These are phyloP conservation scores for Dendropsophus ebraccatus DNA, from an alignment of 2,113 vertebrate species.

Conservation along the genomic window DNA sequence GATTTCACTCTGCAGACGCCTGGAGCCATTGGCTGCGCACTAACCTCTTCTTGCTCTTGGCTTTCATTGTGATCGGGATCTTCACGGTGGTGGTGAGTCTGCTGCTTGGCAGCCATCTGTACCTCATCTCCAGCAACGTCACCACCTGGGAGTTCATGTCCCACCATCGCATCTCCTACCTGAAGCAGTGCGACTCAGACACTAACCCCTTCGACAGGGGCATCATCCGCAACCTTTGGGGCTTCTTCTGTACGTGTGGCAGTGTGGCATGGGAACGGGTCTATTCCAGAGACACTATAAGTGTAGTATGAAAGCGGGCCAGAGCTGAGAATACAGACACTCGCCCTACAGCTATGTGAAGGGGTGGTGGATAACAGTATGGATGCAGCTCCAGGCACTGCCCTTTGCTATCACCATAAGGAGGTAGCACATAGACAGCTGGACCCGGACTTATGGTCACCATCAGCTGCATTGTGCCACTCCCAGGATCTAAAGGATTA, in stretches of 20 bases:
- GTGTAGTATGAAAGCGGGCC: slow-evolving; percentile 70
- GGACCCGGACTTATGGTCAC: too few relatives aligned
- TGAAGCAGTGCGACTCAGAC: slow-evolving; percentile 80
- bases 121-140: slow-evolving; percentile 89
- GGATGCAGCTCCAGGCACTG: too few relatives aligned
- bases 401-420: too few relatives aligned
- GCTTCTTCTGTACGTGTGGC: slow-evolving; percentile 88
- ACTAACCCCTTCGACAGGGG: slow-evolving; percentile 93
- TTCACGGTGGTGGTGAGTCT: slow-evolving; percentile 77
- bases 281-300: slow-evolving; percentile 77
- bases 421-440: too few relatives aligned
- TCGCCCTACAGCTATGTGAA: background rate
- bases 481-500: background rate
- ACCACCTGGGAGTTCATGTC: slow-evolving; percentile 99
- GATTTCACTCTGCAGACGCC: slow-evolving; percentile 74
- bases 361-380: background rate
- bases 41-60: slow-evolving; percentile 78
- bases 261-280: slow-evolving; percentile 86
- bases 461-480: background rate
- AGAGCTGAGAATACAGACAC: background rate
- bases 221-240: slow-evolving; percentile 84
- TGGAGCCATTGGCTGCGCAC: slow-evolving; percentile 82
- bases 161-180: slow-evolving; percentile 90
- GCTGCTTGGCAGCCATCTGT: slow-evolving; percentile 87
- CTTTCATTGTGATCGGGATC: slow-evolving; percentile 73